These are phyloP conservation scores for Zoanthus solanderi DNA, from an alignment of 92 coral and sea anemone species.

Conservation along the genomic window DNA sequence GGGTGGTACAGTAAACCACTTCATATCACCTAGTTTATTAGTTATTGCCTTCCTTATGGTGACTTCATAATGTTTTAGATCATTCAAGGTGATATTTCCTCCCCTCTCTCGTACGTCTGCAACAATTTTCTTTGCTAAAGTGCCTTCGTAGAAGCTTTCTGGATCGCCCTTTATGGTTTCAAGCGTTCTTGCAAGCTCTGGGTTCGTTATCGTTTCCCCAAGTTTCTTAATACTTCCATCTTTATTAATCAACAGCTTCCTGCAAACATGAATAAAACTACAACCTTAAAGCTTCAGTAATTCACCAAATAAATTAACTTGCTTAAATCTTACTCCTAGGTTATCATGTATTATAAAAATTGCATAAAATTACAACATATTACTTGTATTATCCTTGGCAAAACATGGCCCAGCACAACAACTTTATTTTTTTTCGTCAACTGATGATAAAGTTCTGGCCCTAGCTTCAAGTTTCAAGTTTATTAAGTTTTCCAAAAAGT, in stretches of 20 bases:
- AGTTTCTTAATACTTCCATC: slow-evolving; percentile 62
- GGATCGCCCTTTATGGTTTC: slow-evolving; percentile 75
- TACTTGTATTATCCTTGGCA: too few relatives aligned
- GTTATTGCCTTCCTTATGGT: slow-evolving; percentile 55
- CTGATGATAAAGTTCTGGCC: too few relatives aligned
- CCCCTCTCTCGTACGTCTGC: slow-evolving; percentile 71
- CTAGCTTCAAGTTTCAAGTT: too few relatives aligned
- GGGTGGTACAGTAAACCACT: slow-evolving; percentile 79
- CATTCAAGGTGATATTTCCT: slow-evolving; percentile 74
- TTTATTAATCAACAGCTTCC: slow-evolving; percentile 68
- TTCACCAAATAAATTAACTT: too few relatives aligned
- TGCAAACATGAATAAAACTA: background rate
- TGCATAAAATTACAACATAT: too few relatives aligned
- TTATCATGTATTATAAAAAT: too few relatives aligned
- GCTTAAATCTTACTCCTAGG: too few relatives aligned
- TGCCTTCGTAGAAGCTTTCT: slow-evolving; percentile 74
- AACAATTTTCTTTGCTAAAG: slow-evolving; percentile 71
- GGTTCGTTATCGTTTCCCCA: slow-evolving; percentile 79
- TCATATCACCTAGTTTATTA: slow-evolving; percentile 57
- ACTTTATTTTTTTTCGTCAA: too few relatives aligned
- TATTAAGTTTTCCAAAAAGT: too few relatives aligned
- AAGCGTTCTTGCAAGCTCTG: slow-evolving; percentile 75
- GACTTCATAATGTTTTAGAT: slow-evolving; percentile 72
- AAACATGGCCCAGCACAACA: too few relatives aligned
- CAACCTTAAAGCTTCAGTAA: too few relatives aligned